phyloP scores from a whole-genome alignment of 2,113 vertebrate genomes.

The Excalfactoria chinensis region DNA sequence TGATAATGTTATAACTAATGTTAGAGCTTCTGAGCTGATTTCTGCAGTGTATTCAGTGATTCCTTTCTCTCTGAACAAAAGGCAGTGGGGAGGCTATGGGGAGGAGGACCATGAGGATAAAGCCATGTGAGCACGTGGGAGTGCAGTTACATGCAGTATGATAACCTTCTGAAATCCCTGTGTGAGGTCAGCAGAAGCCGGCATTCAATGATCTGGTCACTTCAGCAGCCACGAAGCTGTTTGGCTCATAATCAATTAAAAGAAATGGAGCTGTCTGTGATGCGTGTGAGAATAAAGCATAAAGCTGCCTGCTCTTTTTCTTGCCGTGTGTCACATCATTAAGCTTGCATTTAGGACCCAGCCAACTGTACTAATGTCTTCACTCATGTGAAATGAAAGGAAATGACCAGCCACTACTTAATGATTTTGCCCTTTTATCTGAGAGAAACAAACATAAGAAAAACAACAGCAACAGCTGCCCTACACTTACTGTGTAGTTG shows the following conservation, averaged over 20 bases:
- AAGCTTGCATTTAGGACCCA: not conserved
- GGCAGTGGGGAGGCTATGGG: not conserved
- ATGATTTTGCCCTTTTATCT: constrained; percentile 18
- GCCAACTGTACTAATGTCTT: not conserved
- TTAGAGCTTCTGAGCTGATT: not conserved
- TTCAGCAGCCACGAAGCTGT: not conserved
- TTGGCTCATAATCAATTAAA: not conserved
- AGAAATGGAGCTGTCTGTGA: not conserved
- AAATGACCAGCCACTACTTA: not conserved
- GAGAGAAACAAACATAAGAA: not conserved
- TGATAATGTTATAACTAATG: not conserved
- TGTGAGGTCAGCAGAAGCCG: not conserved
- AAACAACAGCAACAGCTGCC: not conserved
- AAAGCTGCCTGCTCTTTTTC: not conserved
- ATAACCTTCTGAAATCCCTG: not conserved
- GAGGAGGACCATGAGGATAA: rapidly evolving
- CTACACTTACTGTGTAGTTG: not conserved
- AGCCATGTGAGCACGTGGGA: rapidly evolving
- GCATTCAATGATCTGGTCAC: not conserved
- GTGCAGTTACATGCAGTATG: not conserved
- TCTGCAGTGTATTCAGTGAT: not conserved
- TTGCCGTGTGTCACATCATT: not conserved
- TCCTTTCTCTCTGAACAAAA: not conserved
- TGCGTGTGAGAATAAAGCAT: not conserved
- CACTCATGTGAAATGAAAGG: not conserved